Evolutionary conservation across 2,888 invertebrate genomes (phyloP).

Genomic region (Melieria omissa): DNA sequence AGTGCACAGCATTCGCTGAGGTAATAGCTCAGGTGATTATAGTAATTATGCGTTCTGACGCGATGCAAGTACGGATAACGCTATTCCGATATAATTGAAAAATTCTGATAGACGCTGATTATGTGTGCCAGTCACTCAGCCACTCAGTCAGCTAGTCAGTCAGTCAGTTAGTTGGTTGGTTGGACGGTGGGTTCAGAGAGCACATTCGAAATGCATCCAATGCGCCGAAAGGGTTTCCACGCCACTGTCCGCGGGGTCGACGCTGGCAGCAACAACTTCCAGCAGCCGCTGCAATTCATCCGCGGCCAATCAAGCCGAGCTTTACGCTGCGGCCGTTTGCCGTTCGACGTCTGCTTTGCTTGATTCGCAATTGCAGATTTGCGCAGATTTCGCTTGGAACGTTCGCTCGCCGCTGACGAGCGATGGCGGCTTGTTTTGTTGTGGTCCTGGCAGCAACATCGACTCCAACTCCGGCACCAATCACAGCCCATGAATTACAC

Average conservation of each 20-base stretch:
- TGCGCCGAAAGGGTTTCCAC: not conserved
- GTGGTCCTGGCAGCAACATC: not conserved
- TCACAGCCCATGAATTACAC: constrained; percentile 58
- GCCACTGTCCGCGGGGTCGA: not conserved
- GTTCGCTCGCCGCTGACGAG: not conserved
- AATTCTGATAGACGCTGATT: constrained; percentile 68
- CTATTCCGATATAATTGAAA: constrained; percentile 68
- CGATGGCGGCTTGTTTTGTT: not conserved
- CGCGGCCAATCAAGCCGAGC: constrained; percentile 36
- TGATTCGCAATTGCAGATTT: constrained; percentile 18
- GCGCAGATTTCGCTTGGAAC: constrained; percentile 9
- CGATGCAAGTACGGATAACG: constrained; percentile 67
- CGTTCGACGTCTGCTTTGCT: constrained; percentile 19
- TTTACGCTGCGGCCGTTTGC: not conserved
- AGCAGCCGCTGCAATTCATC: constrained; percentile 31
- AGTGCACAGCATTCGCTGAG: constrained; percentile 54
- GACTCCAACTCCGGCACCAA: constrained; percentile 14
- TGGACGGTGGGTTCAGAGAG: constrained; percentile 11
- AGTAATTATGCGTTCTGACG: constrained; percentile 68
- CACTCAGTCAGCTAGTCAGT: constrained; percentile 1
- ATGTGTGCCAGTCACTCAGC: constrained; percentile 47
- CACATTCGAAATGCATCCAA: not conserved
- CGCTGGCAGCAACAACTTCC: not conserved
- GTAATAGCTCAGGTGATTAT: constrained; percentile 68
- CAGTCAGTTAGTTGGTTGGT: not conserved